Evolutionary conservation across 2,797 vertebrate species (phyloP).

Genomic region (Anabas testudineus): DNA sequence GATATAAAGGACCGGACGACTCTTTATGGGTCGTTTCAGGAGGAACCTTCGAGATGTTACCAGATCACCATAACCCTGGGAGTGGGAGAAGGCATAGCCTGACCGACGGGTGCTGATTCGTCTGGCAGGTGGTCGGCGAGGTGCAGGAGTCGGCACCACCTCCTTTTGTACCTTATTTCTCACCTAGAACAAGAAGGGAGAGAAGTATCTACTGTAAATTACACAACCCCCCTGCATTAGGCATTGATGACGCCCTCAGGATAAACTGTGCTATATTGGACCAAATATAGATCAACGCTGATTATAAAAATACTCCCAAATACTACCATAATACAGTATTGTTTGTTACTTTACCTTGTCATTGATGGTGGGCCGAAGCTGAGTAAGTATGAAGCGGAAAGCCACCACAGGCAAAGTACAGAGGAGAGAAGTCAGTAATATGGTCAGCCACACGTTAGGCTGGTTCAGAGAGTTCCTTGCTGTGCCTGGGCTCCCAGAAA

Average conservation of each 20-base stretch:
- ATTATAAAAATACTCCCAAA: no score
- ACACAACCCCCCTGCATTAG: no score
- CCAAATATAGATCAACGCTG: no score
- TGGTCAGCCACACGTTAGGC: conserved; percentile 90
- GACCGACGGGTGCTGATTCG: conserved; percentile 87
- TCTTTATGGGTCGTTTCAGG: conserved; percentile 72
- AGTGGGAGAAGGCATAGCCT: conserved; percentile 95
- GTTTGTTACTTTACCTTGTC: conserved; percentile 85
- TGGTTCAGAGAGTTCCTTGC: conserved; percentile 90
- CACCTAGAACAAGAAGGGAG: conserved; percentile 78
- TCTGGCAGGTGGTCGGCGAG: conserved; percentile 60
- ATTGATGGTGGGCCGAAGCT: conserved; percentile 85
- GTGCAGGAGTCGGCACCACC: conserved; percentile 71
- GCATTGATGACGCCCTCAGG: no score
- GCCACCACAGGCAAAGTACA: conserved; percentile 88
- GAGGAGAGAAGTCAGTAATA: conserved; percentile 88
- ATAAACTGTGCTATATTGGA: no score
- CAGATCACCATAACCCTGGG: conserved; percentile 91
- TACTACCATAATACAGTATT: no score
- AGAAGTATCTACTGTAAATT: neutral
- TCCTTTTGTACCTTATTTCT: conserved; percentile 83
- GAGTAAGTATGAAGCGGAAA: conserved; percentile 85
- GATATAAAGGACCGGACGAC: conserved; percentile 47
- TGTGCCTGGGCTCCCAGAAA: conserved; percentile 82
- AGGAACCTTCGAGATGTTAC: conserved; percentile 90